phyloP scores from a whole-genome alignment of 1,140 invertebrate species.

The Pissodes strobi region DNA sequence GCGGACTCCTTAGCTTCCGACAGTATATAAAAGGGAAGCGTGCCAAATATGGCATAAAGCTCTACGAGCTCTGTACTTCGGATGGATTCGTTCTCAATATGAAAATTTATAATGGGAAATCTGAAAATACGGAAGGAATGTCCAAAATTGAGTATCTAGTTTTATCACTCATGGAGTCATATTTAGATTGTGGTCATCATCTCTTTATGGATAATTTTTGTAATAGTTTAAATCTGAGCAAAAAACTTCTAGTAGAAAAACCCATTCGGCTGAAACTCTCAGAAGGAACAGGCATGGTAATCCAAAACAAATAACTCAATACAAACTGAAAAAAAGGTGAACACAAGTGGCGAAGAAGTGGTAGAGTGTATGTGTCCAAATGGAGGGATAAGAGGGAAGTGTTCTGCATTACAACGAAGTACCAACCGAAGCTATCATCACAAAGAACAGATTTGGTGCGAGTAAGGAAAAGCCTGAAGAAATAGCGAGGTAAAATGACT shows the following conservation, averaged over 20 bases:
- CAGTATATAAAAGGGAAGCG: too few species aligned
- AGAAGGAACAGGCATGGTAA: not conserved
- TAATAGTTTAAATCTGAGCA: conserved; percentile 6
- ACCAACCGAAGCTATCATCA: conserved; percentile 29
- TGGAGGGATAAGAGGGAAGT: conserved; percentile 48
- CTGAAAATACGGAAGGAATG: not conserved
- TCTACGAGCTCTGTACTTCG: conserved; percentile 1
- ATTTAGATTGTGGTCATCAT: conserved; percentile 13
- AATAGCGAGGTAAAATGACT: conserved; percentile 33
- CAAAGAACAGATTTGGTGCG: conserved; percentile 32
- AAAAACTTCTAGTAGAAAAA: not conserved
- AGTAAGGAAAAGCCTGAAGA: conserved; percentile 40
- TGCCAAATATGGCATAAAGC: too few species aligned
- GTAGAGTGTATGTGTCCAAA: not conserved
- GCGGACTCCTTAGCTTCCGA: too few species aligned
- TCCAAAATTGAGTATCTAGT: not conserved
- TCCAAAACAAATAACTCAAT: not conserved
- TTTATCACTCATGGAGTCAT: conserved; percentile 8
- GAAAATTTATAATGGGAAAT: conserved; percentile 10
- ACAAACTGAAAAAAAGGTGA: conserved; percentile 11
- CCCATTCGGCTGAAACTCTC: conserved; percentile 6
- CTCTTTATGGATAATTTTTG: conserved; percentile 22
- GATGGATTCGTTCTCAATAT: conserved; percentile 18
- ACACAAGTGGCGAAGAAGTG: conserved; percentile 1
- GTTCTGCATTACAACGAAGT: conserved; percentile 37